Percentiles rank a stretch among this genome's conserved stretches.
These are phyloP conservation scores for Bradypodion ventrale DNA, from an alignment of 2,797 vertebrate genomes.

Conservation along the genomic window DNA sequence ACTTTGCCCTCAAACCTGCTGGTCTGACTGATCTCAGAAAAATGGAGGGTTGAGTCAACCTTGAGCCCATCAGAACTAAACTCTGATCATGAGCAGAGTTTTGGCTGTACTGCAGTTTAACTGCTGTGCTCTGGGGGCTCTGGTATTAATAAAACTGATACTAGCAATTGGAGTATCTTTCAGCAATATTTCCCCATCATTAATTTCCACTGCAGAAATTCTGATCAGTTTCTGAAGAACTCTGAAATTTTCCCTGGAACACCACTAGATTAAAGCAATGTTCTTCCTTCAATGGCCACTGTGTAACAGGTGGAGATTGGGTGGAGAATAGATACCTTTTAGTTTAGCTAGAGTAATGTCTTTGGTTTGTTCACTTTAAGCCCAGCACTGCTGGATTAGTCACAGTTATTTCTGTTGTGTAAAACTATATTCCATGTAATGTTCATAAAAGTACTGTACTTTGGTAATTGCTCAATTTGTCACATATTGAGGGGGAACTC, in stretches of 20 bases:
- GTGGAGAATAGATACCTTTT: not conserved
- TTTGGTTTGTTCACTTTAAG: slow-evolving; percentile 45
- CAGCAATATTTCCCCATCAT: too few species aligned
- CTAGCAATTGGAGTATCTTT: not conserved
- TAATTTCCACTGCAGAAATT: not conserved
- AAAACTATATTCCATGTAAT: slow-evolving; percentile 76
- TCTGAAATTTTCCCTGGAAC: not conserved
- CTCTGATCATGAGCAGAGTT: too few species aligned
- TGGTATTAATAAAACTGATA: too few species aligned
- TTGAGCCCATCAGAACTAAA: too few species aligned
- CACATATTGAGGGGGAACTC: slow-evolving; percentile 74
- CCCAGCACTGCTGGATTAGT: slow-evolving; percentile 59
- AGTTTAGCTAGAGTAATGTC: slow-evolving; percentile 44
- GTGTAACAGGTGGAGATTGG: slow-evolving; percentile 19
- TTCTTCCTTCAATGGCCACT: not conserved
- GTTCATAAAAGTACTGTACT: slow-evolving; percentile 79
- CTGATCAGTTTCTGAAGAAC: not conserved
- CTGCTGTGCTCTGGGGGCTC: too few species aligned
- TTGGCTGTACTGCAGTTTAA: too few species aligned
- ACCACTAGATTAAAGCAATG: not conserved
- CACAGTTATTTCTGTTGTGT: slow-evolving; percentile 69
- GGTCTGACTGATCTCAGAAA: too few species aligned
- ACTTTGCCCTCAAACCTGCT: too few species aligned
- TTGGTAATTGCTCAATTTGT: slow-evolving; percentile 79
- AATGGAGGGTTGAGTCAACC: too few species aligned